Conservation (phyloP, 2,888 invertebrate genomes). For the Cheilosia grossa region DNA sequence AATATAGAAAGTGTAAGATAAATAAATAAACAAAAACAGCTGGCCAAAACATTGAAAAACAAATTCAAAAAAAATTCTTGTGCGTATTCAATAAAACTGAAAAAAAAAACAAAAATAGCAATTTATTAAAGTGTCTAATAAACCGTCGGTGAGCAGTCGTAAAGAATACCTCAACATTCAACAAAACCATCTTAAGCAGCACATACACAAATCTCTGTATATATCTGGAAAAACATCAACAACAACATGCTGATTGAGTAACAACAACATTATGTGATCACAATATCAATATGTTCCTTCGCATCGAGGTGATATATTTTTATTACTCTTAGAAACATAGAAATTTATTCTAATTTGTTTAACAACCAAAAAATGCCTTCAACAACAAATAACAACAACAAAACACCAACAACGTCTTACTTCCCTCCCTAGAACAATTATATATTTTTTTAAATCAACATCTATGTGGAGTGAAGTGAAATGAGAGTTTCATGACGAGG, state of each 20-base stretch:
- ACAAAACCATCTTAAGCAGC: constrained; percentile 25
- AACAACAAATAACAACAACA: constrained; percentile 30
- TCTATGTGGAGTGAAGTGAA: constrained; percentile 27
- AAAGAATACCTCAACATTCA: constrained; percentile 43
- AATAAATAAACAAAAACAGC: background rate
- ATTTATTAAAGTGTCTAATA: constrained; percentile 21
- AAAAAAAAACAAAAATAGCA: constrained; percentile 20
- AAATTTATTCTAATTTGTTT: constrained; percentile 50
- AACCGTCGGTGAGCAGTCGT: constrained; percentile 19
- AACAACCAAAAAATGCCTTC: constrained; percentile 62
- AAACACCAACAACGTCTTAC: constrained; percentile 25
- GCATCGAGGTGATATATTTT: constrained; percentile 67
- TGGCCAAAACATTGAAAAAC: constrained; percentile 7
- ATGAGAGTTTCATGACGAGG: constrained; percentile 8
- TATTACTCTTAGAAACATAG: constrained; percentile 48
- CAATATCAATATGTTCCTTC: constrained; percentile 70
- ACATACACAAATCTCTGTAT: background rate
- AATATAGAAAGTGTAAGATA: background rate
- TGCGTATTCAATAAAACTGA: constrained; percentile 35
- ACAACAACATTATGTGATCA: constrained; percentile 59
- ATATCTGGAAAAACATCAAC: constrained; percentile 11
- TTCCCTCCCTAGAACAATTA: constrained; percentile 44
- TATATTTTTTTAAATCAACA: constrained; percentile 54
- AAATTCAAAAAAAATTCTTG: constrained; percentile 9
- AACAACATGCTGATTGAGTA: constrained; percentile 59